Conservation (phyloP, 2,888 invertebrate species). For the Caenorhabditis becei region DNA sequence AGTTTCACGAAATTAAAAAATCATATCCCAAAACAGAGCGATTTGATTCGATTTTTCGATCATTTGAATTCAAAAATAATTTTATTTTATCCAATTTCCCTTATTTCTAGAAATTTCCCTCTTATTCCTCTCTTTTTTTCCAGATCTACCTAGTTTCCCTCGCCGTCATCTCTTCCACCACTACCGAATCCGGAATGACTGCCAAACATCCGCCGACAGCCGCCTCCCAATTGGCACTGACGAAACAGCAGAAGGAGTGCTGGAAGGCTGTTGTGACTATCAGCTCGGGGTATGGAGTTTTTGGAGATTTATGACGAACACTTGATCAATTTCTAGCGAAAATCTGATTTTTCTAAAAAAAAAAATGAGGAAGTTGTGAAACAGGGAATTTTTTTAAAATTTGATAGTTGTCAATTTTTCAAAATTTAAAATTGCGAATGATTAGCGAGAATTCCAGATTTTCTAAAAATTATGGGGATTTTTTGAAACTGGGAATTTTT, state of each 20-base stretch:
- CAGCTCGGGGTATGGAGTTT: conserved; percentile 25
- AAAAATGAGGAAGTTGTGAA: neutral
- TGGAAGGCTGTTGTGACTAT: conserved; percentile 50
- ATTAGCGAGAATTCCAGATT: too few species aligned
- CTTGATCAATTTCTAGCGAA: too few species aligned
- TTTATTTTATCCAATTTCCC: too few species aligned
- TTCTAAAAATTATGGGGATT: too few species aligned
- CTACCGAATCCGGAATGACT: conserved; percentile 47
- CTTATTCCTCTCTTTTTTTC: too few species aligned
- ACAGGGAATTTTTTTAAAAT: neutral
- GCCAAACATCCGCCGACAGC: conserved; percentile 16
- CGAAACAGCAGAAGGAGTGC: conserved; percentile 55
- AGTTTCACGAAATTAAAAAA: too few species aligned
- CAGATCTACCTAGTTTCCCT: conserved; percentile 52
- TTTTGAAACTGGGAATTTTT: too few species aligned
- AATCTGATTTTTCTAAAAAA: neutral
- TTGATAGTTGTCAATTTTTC: neutral
- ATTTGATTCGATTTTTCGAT: too few species aligned
- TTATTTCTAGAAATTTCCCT: too few species aligned
- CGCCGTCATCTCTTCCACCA: conserved; percentile 28
- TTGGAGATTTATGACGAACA: neutral
- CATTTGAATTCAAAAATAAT: too few species aligned
- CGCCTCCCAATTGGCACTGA: conserved; percentile 41
- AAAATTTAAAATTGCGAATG: too few species aligned
- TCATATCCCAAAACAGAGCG: too few species aligned